A percentile compares a stretch with the other conserved stretches of the same genome.
Conservation (phyloP, 2,888 invertebrate genomes). For the Galerucella nymphaeae region DNA sequence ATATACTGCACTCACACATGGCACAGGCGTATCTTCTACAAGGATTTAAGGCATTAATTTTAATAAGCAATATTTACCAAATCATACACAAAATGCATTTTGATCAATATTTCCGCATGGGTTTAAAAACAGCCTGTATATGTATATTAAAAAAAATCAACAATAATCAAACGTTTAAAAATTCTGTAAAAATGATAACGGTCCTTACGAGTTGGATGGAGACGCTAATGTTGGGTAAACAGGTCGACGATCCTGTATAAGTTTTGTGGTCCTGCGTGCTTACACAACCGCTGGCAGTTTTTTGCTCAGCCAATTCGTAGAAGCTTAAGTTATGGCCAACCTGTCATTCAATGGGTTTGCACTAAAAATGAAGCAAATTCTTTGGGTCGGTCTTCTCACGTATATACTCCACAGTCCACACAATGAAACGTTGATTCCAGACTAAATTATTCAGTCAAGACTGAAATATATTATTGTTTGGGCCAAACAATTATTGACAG, state of each 20-base stretch:
- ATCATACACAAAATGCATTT: too few relatives aligned
- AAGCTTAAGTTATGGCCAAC: slow-evolving; percentile 56
- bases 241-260: slow-evolving; percentile 58
- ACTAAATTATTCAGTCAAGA: not conserved
- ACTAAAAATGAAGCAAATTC: slow-evolving; percentile 57
- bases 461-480: not conserved
- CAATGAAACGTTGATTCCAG: slow-evolving; percentile 3
- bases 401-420: slow-evolving; percentile 11
- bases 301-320: slow-evolving; percentile 59
- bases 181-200: too few relatives aligned
- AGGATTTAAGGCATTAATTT: not conserved
- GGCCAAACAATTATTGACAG: too few relatives aligned
- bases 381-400: slow-evolving; percentile 45
- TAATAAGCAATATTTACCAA: not conserved
- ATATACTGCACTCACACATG: slow-evolving; percentile 3
- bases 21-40: not conserved
- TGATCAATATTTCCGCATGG: too few relatives aligned
- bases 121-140: too few relatives aligned
- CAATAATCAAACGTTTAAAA: too few relatives aligned
- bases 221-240: slow-evolving; percentile 41
- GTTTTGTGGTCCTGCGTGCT: slow-evolving; percentile 56
- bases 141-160: too few relatives aligned
- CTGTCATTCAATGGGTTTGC: slow-evolving; percentile 57
- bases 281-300: slow-evolving; percentile 57
- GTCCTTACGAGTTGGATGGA: not conserved